Percentiles rank a stretch among this genome's conserved stretches.
These are phyloP conservation scores for Hemiprocne comata DNA, from an alignment of 2,113 vertebrate species.

Conservation along the genomic window DNA sequence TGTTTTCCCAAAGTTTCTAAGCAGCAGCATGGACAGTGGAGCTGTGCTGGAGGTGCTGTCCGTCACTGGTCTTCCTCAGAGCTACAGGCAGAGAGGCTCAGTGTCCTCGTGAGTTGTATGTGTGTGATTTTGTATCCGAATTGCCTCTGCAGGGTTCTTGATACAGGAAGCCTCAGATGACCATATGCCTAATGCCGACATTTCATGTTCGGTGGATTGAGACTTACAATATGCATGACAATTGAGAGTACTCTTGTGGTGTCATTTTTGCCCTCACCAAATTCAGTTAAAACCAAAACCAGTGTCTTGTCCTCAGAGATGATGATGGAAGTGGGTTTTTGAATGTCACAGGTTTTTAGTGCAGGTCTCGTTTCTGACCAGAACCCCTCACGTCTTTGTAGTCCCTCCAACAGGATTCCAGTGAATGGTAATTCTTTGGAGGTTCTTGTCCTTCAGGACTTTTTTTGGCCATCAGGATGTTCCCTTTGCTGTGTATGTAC, in stretches of 20 bases:
- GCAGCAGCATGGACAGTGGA: background rate
- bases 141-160: background rate
- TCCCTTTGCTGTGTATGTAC: background rate
- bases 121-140: background rate
- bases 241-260: background rate
- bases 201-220: background rate
- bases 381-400: background rate
- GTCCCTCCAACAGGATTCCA: background rate
- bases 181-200: background rate
- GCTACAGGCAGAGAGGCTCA: background rate
- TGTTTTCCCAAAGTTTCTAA: background rate
- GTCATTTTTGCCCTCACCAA: background rate
- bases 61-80: rapidly evolving
- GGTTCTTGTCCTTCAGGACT: background rate
- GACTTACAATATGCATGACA: background rate
- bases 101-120: background rate
- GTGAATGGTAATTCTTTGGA: background rate
- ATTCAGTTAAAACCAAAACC: background rate
- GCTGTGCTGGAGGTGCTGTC: background rate
- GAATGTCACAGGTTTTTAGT: background rate
- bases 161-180: background rate
- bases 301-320: background rate
- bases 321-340: background rate
- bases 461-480: background rate
- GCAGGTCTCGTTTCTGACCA: background rate